These are phyloP conservation scores for Ceratitis capitata DNA, from an alignment of 1,140 invertebrate species.

Conservation along the genomic window DNA sequence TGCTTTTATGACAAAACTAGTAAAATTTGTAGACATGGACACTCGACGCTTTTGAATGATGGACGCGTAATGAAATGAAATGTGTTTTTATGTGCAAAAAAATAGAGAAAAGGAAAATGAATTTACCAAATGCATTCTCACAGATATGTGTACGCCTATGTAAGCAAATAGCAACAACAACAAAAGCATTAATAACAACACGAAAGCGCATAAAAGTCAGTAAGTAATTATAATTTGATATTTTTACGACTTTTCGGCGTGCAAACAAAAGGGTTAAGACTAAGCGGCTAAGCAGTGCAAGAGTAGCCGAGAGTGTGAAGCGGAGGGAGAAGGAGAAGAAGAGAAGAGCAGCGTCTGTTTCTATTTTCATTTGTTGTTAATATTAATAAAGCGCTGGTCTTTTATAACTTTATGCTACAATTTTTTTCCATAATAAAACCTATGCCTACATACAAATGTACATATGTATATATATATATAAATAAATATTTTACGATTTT, in stretches of 20 bases:
- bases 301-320: too few relatives aligned
- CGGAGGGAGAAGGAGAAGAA: too few relatives aligned
- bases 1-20: slow-evolving; percentile 30
- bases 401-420: not conserved
- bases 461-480: too few relatives aligned
- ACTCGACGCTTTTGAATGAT: slow-evolving; percentile 28
- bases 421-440: not conserved
- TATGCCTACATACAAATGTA: not conserved
- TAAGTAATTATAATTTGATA: slow-evolving; percentile 38
- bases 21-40: slow-evolving; percentile 27
- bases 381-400: slow-evolving; percentile 34
- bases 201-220: not conserved
- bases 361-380: not conserved
- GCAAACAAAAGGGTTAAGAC: slow-evolving; percentile 18
- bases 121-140: slow-evolving; percentile 2
- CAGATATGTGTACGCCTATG: not conserved
- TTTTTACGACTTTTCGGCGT: slow-evolving; percentile 29
- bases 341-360: slow-evolving; percentile 29
- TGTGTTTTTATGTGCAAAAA: not conserved
- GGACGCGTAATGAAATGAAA: slow-evolving; percentile 28
- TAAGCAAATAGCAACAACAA: too few relatives aligned
- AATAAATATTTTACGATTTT: not conserved
- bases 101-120: not conserved
- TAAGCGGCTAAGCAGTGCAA: not conserved
- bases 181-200: too few relatives aligned